Conservation (phyloP, 2,113 vertebrate genomes). For the Oreochromis niloticus region DNA sequence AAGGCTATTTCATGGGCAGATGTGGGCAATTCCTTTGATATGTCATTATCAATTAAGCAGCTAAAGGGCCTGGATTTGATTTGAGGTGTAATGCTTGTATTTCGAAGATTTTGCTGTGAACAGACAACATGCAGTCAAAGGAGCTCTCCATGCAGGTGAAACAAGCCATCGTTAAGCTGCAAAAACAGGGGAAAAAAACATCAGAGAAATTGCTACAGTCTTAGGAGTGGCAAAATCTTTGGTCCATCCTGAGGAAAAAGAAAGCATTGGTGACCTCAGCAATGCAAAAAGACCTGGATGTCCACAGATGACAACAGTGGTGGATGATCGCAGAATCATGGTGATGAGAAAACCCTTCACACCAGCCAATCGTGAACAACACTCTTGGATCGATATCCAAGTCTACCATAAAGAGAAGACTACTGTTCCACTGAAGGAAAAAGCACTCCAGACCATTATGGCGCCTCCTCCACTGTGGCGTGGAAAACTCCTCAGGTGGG, state of each 20-base stretch:
- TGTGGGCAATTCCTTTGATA: not conserved
- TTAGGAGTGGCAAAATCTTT: not conserved
- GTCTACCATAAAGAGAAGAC: not conserved
- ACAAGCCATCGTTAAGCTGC: too few relatives aligned
- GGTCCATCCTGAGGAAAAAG: not conserved
- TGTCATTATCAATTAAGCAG: not conserved
- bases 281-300: not conserved
- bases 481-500: too few relatives aligned
- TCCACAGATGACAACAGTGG: not conserved
- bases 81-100: too few relatives aligned
- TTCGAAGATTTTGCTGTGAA: too few relatives aligned
- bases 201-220: not conserved
- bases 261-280: not conserved
- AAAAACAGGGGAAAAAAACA: too few relatives aligned
- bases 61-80: not conserved
- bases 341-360: not conserved
- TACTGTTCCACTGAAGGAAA: not conserved
- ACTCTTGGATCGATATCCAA: not conserved
- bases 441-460: not conserved
- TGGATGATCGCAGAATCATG: not conserved
- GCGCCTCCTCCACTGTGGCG: rapidly evolving
- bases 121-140: too few relatives aligned
- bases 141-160: too few relatives aligned
- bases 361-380: not conserved
- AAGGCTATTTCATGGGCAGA: not conserved